These are phyloP conservation scores for Anastatus disparis DNA, from an alignment of 1,140 invertebrate genomes.

Conservation along the genomic window DNA sequence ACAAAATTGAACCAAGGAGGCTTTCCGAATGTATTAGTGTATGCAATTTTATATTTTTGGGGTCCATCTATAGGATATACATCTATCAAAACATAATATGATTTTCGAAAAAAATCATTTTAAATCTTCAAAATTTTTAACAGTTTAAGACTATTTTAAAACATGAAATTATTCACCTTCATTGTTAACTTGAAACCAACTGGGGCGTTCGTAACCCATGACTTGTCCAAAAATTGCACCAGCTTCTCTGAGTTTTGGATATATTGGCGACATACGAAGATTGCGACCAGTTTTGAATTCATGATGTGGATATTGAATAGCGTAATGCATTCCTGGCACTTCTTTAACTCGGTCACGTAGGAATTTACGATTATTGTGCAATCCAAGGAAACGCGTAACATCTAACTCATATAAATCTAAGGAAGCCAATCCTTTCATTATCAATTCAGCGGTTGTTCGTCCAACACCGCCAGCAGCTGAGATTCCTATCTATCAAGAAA, in stretches of 20 bases:
- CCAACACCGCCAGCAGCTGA: conserved; percentile 95
- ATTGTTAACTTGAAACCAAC: conserved; percentile 83
- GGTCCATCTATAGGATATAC: conserved; percentile 59
- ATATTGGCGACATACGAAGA: conserved; percentile 95
- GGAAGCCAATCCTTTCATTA: conserved; percentile 84
- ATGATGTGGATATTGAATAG: conserved; percentile 83
- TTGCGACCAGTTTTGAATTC: conserved; percentile 91
- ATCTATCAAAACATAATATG: conserved; percentile 37
- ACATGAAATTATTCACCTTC: conserved; percentile 69
- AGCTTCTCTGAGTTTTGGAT: conserved; percentile 88
- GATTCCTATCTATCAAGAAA: conserved; percentile 75
- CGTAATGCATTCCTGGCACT: conserved; percentile 90
- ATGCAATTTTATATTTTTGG: conserved; percentile 72
- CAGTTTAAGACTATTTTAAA: no score
- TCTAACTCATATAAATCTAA: conserved; percentile 92
- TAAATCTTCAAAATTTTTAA: no score
- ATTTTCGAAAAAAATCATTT: neutral
- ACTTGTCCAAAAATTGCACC: conserved; percentile 98
- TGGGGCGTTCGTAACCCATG: conserved; percentile 97
- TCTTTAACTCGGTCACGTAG: conserved; percentile 92
- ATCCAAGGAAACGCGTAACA: conserved; percentile 89
- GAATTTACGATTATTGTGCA: conserved; percentile 97
- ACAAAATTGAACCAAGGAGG: conserved; percentile 95
- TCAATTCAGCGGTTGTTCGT: conserved; percentile 87
- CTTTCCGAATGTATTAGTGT: conserved; percentile 85